Percentiles rank a stretch among this genome's conserved stretches.
phyloP scores from a whole-genome alignment of 2,888 invertebrate species.

The Aproaerema taeniolella region DNA sequence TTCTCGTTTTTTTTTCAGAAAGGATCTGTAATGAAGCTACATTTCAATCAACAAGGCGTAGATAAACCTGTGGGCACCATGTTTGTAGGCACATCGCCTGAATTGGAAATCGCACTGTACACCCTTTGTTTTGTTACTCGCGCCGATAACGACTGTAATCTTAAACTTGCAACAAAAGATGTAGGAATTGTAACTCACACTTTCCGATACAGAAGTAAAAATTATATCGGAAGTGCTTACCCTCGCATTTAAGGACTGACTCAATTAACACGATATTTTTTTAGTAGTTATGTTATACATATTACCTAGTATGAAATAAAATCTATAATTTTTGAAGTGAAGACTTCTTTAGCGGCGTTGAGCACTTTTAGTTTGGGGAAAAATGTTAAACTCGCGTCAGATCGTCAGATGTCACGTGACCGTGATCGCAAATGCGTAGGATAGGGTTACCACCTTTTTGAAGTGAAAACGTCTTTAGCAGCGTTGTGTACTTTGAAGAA shows the following conservation, averaged over 20 bases:
- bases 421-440: no score
- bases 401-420: no score
- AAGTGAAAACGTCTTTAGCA: no score
- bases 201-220: constrained; percentile 85
- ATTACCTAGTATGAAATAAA: no score
- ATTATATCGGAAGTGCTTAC: constrained; percentile 88
- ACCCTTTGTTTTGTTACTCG: constrained; percentile 90
- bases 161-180: constrained; percentile 83
- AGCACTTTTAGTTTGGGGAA: no score
- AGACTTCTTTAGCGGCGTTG: no score
- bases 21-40: constrained; percentile 84
- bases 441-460: no score
- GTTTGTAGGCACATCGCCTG: constrained; percentile 93
- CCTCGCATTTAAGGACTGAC: constrained; percentile 80
- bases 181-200: constrained; percentile 86
- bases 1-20: constrained; percentile 74
- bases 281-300: no score
- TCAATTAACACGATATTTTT: neutral
- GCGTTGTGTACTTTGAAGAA: no score
- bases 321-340: no score
- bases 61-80: constrained; percentile 87
- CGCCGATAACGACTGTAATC: constrained; percentile 84
- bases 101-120: constrained; percentile 93
- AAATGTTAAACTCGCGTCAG: no score
- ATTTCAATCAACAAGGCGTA: constrained; percentile 82